Conservation (phyloP, 2,113 vertebrate genomes). For the Thalassarche chlororhynchos region DNA sequence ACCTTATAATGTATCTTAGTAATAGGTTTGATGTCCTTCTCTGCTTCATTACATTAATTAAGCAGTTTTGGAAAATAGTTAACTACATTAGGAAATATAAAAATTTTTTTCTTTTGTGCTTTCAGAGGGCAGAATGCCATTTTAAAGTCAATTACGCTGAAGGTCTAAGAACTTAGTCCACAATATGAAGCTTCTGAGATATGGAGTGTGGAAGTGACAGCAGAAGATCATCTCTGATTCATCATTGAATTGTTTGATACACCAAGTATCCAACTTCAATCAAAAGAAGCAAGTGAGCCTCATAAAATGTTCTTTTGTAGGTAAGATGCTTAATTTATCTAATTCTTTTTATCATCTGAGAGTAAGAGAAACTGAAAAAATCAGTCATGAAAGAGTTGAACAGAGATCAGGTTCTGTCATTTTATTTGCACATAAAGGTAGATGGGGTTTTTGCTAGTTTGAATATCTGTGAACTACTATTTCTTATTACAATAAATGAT, state of each 20-base stretch:
- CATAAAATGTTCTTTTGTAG: conserved; percentile 13
- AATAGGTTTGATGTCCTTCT: not conserved
- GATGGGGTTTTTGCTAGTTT: conserved; percentile 38
- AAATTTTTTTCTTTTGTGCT: not conserved
- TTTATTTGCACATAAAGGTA: conserved; percentile 31
- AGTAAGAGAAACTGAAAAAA: conserved; percentile 8
- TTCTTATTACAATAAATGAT: conserved; percentile 56
- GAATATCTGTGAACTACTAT: conserved; percentile 45
- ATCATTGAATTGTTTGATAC: not conserved
- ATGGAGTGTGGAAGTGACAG: not conserved
- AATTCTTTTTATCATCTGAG: conserved; percentile 46
- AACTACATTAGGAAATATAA: not conserved
- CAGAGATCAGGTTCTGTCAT: conserved; percentile 1
- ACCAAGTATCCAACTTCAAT: not conserved
- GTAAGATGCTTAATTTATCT: conserved; percentile 51
- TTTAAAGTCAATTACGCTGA: conserved; percentile 12
- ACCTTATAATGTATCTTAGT: not conserved
- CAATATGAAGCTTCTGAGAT: not conserved
- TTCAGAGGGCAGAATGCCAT: not conserved
- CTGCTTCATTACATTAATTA: not conserved
- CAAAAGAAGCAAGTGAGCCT: not conserved
- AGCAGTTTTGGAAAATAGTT: not conserved
- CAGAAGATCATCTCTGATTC: not conserved
- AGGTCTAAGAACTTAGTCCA: not conserved
- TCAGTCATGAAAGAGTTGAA: not conserved